phyloP scores from a whole-genome alignment of 1,140 invertebrate genomes.

The Nephotettix cincticeps region DNA sequence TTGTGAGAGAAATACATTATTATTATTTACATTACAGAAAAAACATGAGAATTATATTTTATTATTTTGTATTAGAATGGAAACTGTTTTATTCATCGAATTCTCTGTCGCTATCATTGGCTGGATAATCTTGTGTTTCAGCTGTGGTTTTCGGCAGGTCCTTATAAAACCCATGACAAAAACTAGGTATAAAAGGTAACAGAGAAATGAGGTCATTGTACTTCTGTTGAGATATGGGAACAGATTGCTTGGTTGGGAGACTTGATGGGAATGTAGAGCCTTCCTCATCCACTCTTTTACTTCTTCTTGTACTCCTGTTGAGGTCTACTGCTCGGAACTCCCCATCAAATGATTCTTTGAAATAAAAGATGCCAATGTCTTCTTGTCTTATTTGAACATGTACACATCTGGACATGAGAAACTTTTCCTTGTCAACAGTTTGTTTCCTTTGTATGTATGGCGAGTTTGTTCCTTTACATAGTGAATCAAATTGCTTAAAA shows the following conservation, averaged over 20 bases:
- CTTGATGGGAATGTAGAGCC: background rate
- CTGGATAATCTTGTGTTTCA: slow-evolving; percentile 11
- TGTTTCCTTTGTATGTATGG: slow-evolving; percentile 19
- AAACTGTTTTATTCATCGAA: background rate
- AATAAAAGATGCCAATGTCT: slow-evolving; percentile 18
- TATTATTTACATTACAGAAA: no score
- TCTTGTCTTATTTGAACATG: slow-evolving; percentile 14
- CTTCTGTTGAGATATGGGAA: slow-evolving; percentile 18
- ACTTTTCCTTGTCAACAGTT: slow-evolving; percentile 20
- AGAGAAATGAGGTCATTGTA: slow-evolving; percentile 22
- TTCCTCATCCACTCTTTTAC: background rate
- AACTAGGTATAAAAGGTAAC: slow-evolving; percentile 22
- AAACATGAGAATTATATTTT: background rate
- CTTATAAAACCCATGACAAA: slow-evolving; percentile 22
- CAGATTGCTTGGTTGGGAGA: slow-evolving; percentile 3
- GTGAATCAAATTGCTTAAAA: slow-evolving; percentile 13
- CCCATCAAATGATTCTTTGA: slow-evolving; percentile 16
- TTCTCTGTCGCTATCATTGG: background rate
- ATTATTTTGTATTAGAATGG: background rate
- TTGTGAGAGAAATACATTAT: no score
- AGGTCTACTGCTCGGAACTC: slow-evolving; percentile 20
- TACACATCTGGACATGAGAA: slow-evolving; percentile 20
- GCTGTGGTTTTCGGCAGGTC: slow-evolving; percentile 14
- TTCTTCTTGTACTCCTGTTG: slow-evolving; percentile 21
- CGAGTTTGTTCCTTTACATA: background rate